Conservation (phyloP, 2,888 invertebrate species). For the Ceramica pisi region DNA sequence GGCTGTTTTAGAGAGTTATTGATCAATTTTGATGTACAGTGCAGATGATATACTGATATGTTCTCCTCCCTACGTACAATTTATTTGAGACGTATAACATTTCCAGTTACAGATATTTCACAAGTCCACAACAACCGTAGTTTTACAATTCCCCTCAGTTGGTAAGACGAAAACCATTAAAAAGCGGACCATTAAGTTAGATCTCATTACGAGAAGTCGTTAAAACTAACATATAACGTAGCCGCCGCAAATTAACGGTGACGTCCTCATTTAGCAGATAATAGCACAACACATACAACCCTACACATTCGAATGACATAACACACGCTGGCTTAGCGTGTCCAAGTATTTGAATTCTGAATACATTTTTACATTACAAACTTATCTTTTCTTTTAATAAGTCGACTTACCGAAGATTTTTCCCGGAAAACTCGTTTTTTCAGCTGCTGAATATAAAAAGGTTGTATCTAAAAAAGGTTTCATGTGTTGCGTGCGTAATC, state of each 20-base stretch:
- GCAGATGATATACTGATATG: background rate
- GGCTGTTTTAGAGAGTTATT: slow-evolving; percentile 15
- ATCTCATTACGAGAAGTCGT: slow-evolving; percentile 46
- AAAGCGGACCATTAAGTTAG: slow-evolving; percentile 28
- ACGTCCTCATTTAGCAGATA: slow-evolving; percentile 35
- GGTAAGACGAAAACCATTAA: slow-evolving; percentile 31
- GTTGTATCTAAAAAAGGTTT: slow-evolving; percentile 59
- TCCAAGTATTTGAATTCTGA: background rate
- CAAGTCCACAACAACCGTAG: background rate
- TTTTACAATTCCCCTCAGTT: background rate
- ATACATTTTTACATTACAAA: background rate
- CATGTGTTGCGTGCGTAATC: slow-evolving; percentile 74
- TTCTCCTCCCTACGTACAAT: no score
- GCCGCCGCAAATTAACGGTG: slow-evolving; percentile 35
- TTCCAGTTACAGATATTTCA: background rate
- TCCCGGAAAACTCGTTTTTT: background rate
- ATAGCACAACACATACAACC: slow-evolving; percentile 13
- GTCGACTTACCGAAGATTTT: background rate
- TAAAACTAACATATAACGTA: slow-evolving; percentile 43
- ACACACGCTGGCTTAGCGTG: background rate
- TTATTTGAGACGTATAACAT: background rate
- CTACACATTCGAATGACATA: slow-evolving; percentile 8
- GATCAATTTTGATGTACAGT: slow-evolving; percentile 11
- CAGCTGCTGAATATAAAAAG: slow-evolving; percentile 30
- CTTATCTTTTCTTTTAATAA: slow-evolving; percentile 16